Base-by-base conservation (phyloP, 2,888 invertebrate genomes). In the Dichetophora obliterata region DNA sequence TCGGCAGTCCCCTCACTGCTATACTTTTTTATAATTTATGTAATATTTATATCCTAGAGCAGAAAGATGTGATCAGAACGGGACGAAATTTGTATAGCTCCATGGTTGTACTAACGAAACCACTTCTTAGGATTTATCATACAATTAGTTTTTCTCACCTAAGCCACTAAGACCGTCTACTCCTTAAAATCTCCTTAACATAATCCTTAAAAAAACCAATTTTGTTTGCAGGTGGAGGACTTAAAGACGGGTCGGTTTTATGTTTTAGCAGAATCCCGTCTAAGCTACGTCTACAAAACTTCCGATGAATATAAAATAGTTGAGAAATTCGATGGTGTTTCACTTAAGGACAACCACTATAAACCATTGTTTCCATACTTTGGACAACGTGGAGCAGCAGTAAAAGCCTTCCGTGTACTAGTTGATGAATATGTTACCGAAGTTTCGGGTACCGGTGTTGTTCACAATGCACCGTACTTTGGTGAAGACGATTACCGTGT, bases 381-480 rank as follows among this genome's bases (percentile, higher is more conserved):
- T 88, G 90, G 90, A 43, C 87, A 93, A 80, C 89, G 91, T 83
- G 86, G 86, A 1, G 79, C 86, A 52, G 83, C 86, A 27, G 90
- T 89, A 19, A 94, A 94, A 50, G 98, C 95, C 8, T 98, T 95
- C 89, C 92, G 92, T 82, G 94, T 99, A 0, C 90, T 98, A 57
- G 92, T 92, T 75, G 99, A 98, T 90, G 92, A 91, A 8, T 99
- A 99, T 89, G 99, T 99, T 0, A 98, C 98, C 0, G 94, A 96
- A 78, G 99, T 98, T 84, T 95, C 96, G 79, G 99, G 99, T 90
- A 99, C 99, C 14, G 99, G 99, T 27, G 92, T 99, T 81, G 99
- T 99, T 27, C 99, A 99, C 88, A 98, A 98, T 90, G 97, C 99
- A 1, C 98, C 99, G 8, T 99, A 98, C 89, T 99, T 99, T 90